Conservation (phyloP, 1,140 invertebrate genomes). For the Brachionus calyciflorus region DNA sequence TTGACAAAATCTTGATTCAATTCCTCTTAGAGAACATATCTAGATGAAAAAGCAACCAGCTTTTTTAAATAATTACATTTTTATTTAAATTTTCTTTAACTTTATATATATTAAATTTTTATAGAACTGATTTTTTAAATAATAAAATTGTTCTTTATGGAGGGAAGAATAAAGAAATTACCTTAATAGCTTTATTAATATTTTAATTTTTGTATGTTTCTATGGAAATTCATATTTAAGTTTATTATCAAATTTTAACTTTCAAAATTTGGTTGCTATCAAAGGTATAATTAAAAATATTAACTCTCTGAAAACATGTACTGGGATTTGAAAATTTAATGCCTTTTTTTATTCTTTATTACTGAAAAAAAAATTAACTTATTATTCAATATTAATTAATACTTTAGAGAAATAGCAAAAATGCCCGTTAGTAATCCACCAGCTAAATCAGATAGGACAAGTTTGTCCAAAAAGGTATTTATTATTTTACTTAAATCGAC, state of each 20-base stretch:
- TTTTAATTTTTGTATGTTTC: background rate
- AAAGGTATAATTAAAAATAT: constrained; percentile 40
- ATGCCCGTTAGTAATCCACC: background rate
- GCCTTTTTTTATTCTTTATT: background rate
- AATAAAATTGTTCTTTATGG: background rate
- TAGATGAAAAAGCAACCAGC: no score
- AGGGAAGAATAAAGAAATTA: no score
- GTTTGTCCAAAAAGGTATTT: background rate
- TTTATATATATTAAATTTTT: no score
- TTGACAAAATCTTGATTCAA: no score
- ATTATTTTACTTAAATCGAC: no score
- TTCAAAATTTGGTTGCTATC: constrained; percentile 37
- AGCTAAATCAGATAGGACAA: background rate
- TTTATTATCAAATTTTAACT: background rate
- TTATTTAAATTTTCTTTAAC: no score
- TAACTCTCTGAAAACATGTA: constrained; percentile 1
- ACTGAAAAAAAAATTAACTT: background rate
- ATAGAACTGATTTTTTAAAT: no score
- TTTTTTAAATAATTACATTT: no score
- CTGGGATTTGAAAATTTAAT: background rate
- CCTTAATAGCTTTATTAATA: background rate
- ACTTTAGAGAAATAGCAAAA: background rate
- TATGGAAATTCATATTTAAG: background rate
- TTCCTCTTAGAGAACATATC: no score
- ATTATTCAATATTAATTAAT: background rate